Conservation (phyloP, 2,113 vertebrate species). For the Rhea pennata region DNA sequence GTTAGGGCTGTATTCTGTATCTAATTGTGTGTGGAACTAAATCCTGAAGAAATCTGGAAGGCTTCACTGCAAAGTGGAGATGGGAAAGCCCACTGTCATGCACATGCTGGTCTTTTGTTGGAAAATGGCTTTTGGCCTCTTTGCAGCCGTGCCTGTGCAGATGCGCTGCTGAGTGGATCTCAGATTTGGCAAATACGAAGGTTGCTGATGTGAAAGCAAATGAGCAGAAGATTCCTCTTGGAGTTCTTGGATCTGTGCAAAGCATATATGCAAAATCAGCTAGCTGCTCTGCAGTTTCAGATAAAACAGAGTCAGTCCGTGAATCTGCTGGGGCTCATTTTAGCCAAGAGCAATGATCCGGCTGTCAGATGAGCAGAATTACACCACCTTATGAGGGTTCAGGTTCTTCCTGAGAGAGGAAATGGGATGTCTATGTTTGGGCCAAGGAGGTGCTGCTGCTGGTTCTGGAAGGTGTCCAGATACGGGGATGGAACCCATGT, state of each 20-base stretch:
- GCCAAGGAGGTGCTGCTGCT: not conserved
- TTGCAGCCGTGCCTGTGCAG: not conserved
- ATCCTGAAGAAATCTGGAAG: not conserved
- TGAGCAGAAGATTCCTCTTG: not conserved
- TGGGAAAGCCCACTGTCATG: fast-evolving
- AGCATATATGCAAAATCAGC: fast-evolving
- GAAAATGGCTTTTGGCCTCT: not conserved
- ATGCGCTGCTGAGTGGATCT: not conserved
- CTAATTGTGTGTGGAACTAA: not conserved
- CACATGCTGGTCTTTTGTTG: not conserved
- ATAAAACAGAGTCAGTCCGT: not conserved
- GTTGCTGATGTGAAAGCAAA: not conserved
- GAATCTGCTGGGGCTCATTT: not conserved
- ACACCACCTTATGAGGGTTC: not conserved
- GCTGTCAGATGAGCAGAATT: not conserved
- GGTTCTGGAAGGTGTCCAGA: not conserved
- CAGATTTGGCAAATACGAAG: not conserved
- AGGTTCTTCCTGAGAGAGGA: not conserved
- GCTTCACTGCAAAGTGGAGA: not conserved
- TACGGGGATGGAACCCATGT: fast-evolving
- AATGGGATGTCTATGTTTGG: not conserved
- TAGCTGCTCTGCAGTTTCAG: not conserved
- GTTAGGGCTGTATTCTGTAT: not conserved
- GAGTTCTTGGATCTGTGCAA: not conserved
- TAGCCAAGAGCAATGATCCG: not conserved